Base-by-base conservation (phyloP, 2,797 vertebrate genomes). In the Parauchenoglanis ngamensis region DNA sequence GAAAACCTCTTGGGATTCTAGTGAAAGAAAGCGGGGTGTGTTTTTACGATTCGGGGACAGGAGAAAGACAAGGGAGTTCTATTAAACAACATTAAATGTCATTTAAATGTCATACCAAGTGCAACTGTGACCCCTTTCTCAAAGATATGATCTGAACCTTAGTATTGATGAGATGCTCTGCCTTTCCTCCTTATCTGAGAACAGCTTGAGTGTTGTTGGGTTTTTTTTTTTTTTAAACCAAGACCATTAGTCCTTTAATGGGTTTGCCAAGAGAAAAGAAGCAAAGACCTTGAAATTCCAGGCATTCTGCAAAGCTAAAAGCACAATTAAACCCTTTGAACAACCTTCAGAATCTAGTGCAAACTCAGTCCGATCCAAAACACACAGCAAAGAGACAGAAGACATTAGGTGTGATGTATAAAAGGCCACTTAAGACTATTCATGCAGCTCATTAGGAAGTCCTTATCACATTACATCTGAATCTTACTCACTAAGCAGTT, bases 261-360 rank as follows among this genome's bases (percentile, higher is more conserved):
- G 84, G 49, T 81, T 82, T 89, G 83, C 84, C 72, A 79, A 86
- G 65, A 75, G 67, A 84, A 72, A 75, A 81, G 65, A 79, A 28
- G 73, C 84, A 86, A 78, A 82, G 68, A 63, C 86, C 79, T 72
- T 76, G 46, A 86, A 88, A 90, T 90, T 90, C 85, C 87, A 84
- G 76, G 73, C 89, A 88, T 90, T 90, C 89, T 83, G 35, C 17
- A 15, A 70, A 84, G 57, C 84, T 86, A 84, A 65, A 76, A 59
- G 78, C 78, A 83, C 23, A 40, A 61, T 78, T 68, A 73, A 49
- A 49, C 35, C 59, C 40, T 28, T 31, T 31, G 78, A 84, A 79
- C 63, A 86, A 68, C 46, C 40, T 76, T 77, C n/a, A n/a, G 46
- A 83, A 59, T 46, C 54, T 59, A 83, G 54, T 15, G 61, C 76